Evolutionary conservation across 2,113 vertebrate genomes (phyloP).

Genomic region (Entelurus aequoreus): DNA sequence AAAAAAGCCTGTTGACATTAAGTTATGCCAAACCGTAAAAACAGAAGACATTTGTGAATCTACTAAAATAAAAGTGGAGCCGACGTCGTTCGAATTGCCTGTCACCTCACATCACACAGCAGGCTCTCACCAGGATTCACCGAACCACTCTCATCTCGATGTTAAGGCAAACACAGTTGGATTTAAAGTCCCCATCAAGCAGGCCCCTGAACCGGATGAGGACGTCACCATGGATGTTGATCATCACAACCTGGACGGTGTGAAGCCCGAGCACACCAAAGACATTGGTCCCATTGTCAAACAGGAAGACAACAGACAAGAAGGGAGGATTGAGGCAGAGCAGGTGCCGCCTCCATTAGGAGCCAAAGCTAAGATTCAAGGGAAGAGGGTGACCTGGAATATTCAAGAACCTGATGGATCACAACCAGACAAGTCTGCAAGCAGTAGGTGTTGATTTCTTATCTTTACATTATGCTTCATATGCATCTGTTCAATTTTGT

Average conservation of each 20-base stretch:
- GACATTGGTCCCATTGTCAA: conserved; percentile 2
- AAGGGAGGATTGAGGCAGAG: conserved; percentile 48
- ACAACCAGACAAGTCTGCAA: conserved; percentile 64
- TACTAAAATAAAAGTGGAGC: conserved; percentile 39
- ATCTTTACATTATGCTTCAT: not conserved
- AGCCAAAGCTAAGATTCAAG: conserved; percentile 76
- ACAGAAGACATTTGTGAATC: conserved; percentile 22
- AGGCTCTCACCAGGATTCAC: conserved; percentile 13
- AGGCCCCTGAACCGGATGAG: conserved; percentile 55
- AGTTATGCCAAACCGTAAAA: conserved; percentile 10
- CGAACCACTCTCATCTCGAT: conserved; percentile 1
- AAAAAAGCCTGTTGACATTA: too few species aligned
- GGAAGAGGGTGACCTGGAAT: conserved; percentile 97
- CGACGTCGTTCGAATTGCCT: conserved; percentile 26
- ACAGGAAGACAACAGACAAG: conserved; percentile 23
- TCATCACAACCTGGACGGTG: conserved; percentile 61
- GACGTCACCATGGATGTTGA: conserved; percentile 67
- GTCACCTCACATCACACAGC: conserved; percentile 4
- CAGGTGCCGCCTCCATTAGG: conserved; percentile 25
- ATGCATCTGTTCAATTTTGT: not conserved
- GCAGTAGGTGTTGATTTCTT: conserved; percentile 70
- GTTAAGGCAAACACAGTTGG: not conserved
- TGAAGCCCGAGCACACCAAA: conserved; percentile 49
- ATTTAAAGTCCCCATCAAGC: conserved; percentile 20
- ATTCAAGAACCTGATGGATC: conserved; percentile 77